Conservation (phyloP, 1,140 invertebrate species). For the Bombyx mori region ASM3026992v2 NC_085121.1:4285501-4286000, state of each 20-base stretch:
- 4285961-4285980: constrained; percentile 21
- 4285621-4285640: too few relatives aligned
- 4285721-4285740: constrained; percentile 52
- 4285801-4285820: constrained; percentile 30
- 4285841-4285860: constrained; percentile 59
- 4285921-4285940: constrained; percentile 57
- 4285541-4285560: too few relatives aligned
- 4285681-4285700: too few relatives aligned
- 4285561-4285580: too few relatives aligned
- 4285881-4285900: constrained; percentile 62
- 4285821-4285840: constrained; percentile 64
- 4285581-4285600: too few relatives aligned
- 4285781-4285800: constrained; percentile 47
- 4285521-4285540: too few relatives aligned
- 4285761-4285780: constrained; percentile 68
- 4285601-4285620: too few relatives aligned
- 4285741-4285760: constrained; percentile 52
- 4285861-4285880: constrained; percentile 47
- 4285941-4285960: constrained; percentile 50
- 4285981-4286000: too few relatives aligned
- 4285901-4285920: constrained; percentile 52
- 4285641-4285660: too few relatives aligned
- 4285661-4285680: too few relatives aligned
- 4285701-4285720: neutral
- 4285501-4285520: too few relatives aligned